phyloP scores from a whole-genome alignment of 2,797 vertebrate species.

The Meda fulgida region DNA sequence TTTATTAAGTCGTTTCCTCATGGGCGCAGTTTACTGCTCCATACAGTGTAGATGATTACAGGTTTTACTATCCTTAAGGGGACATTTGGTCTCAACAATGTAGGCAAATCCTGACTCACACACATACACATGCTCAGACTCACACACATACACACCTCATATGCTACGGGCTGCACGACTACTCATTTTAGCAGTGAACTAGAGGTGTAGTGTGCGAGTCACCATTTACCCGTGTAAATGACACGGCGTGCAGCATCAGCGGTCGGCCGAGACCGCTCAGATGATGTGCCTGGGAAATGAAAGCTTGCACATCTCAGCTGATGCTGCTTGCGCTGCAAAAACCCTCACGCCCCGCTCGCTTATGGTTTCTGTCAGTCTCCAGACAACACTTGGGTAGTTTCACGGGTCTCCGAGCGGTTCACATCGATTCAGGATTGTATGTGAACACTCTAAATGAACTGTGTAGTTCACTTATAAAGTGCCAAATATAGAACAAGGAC shows the following conservation, averaged over 20 bases:
- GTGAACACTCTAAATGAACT: constrained; percentile 4
- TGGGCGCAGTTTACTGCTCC: neutral
- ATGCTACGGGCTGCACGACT: neutral
- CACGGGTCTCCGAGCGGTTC: constrained; percentile 12
- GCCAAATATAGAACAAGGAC: neutral
- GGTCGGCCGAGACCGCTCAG: neutral
- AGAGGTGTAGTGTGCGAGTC: neutral
- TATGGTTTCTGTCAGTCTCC: constrained; percentile 14
- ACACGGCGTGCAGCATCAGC: neutral
- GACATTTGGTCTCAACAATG: neutral
- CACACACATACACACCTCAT: neutral
- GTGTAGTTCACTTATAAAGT: constrained; percentile 8
- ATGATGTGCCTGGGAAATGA: constrained; percentile 31
- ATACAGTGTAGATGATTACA: neutral
- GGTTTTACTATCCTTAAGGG: constrained; percentile 18
- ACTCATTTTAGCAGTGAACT: neutral
- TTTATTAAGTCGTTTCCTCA: constrained; percentile 27
- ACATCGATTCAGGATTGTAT: constrained; percentile 1
- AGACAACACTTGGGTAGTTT: constrained; percentile 14
- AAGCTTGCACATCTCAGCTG: constrained; percentile 11
- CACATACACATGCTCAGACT: neutral
- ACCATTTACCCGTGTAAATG: neutral
- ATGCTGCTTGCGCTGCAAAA: constrained; percentile 25
- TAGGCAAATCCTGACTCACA: neutral
- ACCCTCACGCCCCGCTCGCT: neutral